A percentile compares a stretch with the other conserved stretches of the same genome.
Conservation (phyloP, 2,888 invertebrate species). For the Drosophila maculinotata region DNA sequence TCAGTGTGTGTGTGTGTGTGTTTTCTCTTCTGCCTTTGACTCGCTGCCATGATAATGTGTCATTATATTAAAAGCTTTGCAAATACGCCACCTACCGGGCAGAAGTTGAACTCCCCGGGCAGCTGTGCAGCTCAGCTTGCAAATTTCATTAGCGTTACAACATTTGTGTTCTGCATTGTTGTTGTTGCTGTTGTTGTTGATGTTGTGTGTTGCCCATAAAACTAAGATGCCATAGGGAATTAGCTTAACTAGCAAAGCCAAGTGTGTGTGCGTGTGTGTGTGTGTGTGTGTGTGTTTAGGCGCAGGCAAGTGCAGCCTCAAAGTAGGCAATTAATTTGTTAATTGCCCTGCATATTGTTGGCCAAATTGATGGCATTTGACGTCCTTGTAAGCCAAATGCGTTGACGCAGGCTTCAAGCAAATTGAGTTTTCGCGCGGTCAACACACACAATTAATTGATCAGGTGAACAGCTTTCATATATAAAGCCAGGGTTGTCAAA, state of each 20-base stretch:
- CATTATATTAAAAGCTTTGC: constrained; percentile 82
- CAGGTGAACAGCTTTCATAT: constrained; percentile 17
- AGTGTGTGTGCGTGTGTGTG: constrained; percentile 13
- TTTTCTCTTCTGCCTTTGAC: constrained; percentile 60
- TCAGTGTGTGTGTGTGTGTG: constrained; percentile 20
- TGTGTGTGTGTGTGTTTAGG: constrained; percentile 23
- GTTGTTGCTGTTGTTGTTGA: constrained; percentile 27
- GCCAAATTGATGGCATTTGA: constrained; percentile 68
- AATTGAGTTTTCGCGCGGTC: constrained; percentile 63
- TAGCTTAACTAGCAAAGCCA: constrained; percentile 38
- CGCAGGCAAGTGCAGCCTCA: constrained; percentile 64
- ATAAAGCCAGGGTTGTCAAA: neutral
- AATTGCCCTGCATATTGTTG: constrained; percentile 70
- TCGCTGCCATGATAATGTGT: constrained; percentile 73
- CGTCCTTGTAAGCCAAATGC: constrained; percentile 26
- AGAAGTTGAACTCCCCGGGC: constrained; percentile 55
- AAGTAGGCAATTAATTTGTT: constrained; percentile 78
- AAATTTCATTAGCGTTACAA: constrained; percentile 74
- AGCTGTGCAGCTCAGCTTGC: constrained; percentile 42
- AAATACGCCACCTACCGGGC: constrained; percentile 73
- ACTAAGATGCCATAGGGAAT: constrained; percentile 75
- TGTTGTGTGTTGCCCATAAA: constrained; percentile 58
- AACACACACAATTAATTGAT: constrained; percentile 31
- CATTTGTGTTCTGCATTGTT: constrained; percentile 40
- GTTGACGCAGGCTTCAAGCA: constrained; percentile 32